Base-by-base conservation (phyloP, 1,140 invertebrate species). In the Brachionus koreanus region DNA sequence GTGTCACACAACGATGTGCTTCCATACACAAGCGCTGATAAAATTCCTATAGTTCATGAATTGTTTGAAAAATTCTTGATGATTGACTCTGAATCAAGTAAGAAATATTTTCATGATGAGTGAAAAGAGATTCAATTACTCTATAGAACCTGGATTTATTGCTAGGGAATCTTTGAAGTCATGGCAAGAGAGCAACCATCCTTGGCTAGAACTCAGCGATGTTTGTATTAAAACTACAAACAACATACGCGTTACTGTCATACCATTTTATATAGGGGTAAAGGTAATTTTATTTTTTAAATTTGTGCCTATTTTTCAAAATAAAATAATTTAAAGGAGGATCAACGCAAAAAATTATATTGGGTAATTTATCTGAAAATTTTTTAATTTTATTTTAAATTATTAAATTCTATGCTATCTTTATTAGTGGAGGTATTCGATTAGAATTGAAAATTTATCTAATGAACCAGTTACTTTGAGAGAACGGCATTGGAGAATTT, bases 221-320 rank as follows among this genome's bases (percentile, higher is more conserved):
- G 96, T 98, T n/a, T 95, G 98, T 87, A 94, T 95, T 86, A 95
- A 98, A 90, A 98, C 95, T 0, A 98, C 96, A 0, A 95, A 98
- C 88, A 93, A 94, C 87, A 93, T 98, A 84, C 90, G 96, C 19
- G 93, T 98, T 5, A 98, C 96, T 9, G 96, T 98, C 3, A 98
- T 97, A 87, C 96, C 96, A 3, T 98, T 98, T 89, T 98, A 97
- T 86, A 96, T 97, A 93, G 95, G 95, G 33, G 95, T 93, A 85
- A 91, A 95, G 84, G 87, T 88, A 76, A 83, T 52, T 43, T 43
- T 72, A 52, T 16, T 3, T 35, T 67, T 16, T 19, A 39, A 6
- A 19, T 72, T 9, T 39, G 43, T 16, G 10, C 5, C 46, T n/a
- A 63, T 19, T 42, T 46, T 83, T 42, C 69, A 13, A 39, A 29